Evolutionary conservation across 2,797 vertebrate genomes (phyloP), one percentile per base, ranked within the genome.

Genomic region (Chaetophractus vellerosus): DNA sequence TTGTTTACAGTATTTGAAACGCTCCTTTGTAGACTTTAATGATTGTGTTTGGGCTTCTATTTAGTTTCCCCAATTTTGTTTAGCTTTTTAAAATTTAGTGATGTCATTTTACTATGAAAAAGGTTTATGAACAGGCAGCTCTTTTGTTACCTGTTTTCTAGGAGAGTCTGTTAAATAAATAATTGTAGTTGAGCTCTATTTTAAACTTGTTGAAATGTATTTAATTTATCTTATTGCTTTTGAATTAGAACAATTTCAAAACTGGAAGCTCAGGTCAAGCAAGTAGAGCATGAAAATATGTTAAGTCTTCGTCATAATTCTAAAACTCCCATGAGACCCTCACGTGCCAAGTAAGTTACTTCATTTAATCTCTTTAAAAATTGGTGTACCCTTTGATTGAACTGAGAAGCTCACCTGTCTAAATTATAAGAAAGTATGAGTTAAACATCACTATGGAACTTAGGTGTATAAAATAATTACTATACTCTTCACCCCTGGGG

Each of bases 241-340:
- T 90, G 36, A 72, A 96, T 96, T 97, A 99, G 99, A 98, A 97
- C 98, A 1, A 96, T 99, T 97, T 99, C 98, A 52, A 99, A 99
- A 95, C 98, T 99, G 69, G 99, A 99, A 98, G 98, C 98, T 96
- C 99, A 99, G 97, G 99, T 99, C 96, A 99, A 99, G 98, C 99
- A 99, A 98, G 98, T 99, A 86, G 99, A 99, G 90, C 99, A 99
- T 26, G 99, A 99, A 98, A 99, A 99, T 92, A 98, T 97, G 63
- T 96, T 99, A 94, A 98, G 99, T 86, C 95, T 98, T 23, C 99
- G 98, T 6, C 98, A 98, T 1, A 45, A 97, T 33, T 96, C 98
- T 1, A 98, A 98, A 90, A 97, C 96, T 52, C 98, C 88, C 61
- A 78, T 98, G 0, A 98, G 98, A 88, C 97, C 98, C 6, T 98